Conservation (phyloP, 2,113 vertebrate genomes). For the Tyrannus savana region DNA sequence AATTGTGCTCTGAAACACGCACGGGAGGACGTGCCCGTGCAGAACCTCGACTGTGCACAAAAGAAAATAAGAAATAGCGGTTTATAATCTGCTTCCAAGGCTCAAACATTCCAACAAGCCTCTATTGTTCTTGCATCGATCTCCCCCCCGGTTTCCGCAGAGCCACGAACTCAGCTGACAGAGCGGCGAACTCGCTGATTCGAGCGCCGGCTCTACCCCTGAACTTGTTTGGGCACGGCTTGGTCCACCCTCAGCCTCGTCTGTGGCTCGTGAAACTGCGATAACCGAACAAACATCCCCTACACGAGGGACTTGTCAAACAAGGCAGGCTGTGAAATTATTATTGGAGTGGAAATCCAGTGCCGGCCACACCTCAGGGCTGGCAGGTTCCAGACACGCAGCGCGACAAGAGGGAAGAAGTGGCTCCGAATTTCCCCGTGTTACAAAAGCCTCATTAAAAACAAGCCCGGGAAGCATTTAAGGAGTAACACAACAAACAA, state of each 20-base stretch:
- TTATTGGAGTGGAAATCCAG: constrained; percentile 22
- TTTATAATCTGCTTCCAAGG: constrained; percentile 1
- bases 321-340: background rate
- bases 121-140: background rate
- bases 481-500: background rate
- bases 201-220: background rate
- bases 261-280: constrained; percentile 50
- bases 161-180: background rate
- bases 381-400: background rate
- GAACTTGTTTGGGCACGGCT: constrained; percentile 1
- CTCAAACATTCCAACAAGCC: background rate
- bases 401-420: background rate
- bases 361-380: background rate
- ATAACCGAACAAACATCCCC: background rate
- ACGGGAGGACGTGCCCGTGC: background rate
- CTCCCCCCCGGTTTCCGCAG: background rate
- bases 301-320: background rate
- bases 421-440: background rate
- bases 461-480: background rate
- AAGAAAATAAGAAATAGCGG: background rate
- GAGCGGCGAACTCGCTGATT: background rate
- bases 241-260: background rate
- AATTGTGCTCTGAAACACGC: background rate
- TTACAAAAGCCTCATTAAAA: background rate
- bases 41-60: background rate